Base-by-base conservation (phyloP, 2,888 invertebrate species). In the Neoascia interrupta region DNA sequence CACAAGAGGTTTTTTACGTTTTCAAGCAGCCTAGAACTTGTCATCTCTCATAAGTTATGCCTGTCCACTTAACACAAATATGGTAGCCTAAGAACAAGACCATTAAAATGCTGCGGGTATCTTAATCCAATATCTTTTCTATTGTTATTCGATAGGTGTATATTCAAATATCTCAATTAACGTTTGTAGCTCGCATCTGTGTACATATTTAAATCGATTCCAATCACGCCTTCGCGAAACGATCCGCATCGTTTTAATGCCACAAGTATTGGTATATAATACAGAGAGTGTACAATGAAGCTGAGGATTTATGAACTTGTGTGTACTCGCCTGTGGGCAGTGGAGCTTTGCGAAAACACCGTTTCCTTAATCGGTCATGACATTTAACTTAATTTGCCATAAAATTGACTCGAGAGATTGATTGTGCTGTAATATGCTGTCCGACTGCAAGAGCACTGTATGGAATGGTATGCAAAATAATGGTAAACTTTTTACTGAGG, bases 361-460 rank as follows among this genome's bases (percentile, higher is more conserved):
- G 47, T 54, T 66, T 66, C 66, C 66, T 36, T 66, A 66, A 56
- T 66, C 54, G 66, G 66, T 66, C 56, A 66, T 56, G 66, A 66
- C 66, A 66, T 56, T 66, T 66, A 47, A 47, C 54, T 66, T 66
- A 66, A 66, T 56, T 66, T 47, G 37, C 66, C 66, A 66, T 54
- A 66, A 56, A 66, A 66, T 66, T 66, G 66, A 47, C 47, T 66
- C 47, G 19, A 18, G 19, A 47, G 47, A 66, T 54, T 66, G 66
- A 66, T 66, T 45, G 37, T 47, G 45, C 47, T 66, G 66, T 66
- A 54, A 45, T 23, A n/a, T n/a, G n/a, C n/a, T n/a, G n/a, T n/a
- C n/a, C n/a, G n/a, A n/a, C n/a, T n/a, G n/a, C n/a, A n/a, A n/a
- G n/a, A n/a, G n/a, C n/a, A n/a, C n/a, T n/a, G n/a, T n/a, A n/a